These are phyloP conservation scores for Manis pentadactyla DNA, from an alignment of 2,797 vertebrate genomes.

Conservation along the genomic window DNA sequence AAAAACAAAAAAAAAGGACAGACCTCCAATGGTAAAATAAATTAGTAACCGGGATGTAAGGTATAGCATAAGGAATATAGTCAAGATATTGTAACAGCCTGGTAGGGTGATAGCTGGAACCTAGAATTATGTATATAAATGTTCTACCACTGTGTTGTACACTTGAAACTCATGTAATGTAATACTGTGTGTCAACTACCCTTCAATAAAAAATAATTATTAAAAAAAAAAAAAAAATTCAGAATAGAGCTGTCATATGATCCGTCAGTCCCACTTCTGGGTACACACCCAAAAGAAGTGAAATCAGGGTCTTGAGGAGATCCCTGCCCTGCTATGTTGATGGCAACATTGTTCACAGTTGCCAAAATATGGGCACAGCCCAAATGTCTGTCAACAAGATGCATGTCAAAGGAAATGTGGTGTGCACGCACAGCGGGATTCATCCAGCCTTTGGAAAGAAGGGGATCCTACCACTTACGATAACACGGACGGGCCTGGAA, in stretches of 20 bases:
- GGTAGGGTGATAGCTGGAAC: too few relatives aligned
- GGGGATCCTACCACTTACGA: neutral
- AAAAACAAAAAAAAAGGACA: too few relatives aligned
- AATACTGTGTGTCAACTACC: too few relatives aligned
- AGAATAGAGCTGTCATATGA: neutral
- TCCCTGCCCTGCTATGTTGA: neutral
- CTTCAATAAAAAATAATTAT: too few relatives aligned
- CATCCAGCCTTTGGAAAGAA: neutral
- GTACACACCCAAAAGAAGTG: neutral
- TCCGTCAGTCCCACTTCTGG: neutral
- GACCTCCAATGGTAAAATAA: too few relatives aligned
- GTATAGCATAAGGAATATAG: too few relatives aligned
- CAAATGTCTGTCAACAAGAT: neutral
- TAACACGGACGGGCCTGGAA: neutral
- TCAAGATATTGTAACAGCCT: too few relatives aligned
- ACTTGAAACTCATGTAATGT: too few relatives aligned
- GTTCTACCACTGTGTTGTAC: too few relatives aligned
- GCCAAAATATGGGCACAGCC: neutral
- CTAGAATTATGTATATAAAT: too few relatives aligned
- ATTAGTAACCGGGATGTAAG: too few relatives aligned
- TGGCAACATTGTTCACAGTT: neutral
- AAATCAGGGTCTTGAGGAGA: neutral
- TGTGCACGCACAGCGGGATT: neutral
- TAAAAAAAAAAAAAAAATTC: too few relatives aligned
- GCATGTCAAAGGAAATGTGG: neutral